Conservation (phyloP, 92 coral and sea anemone genomes). For the Pocillopora meandrina region DNA sequence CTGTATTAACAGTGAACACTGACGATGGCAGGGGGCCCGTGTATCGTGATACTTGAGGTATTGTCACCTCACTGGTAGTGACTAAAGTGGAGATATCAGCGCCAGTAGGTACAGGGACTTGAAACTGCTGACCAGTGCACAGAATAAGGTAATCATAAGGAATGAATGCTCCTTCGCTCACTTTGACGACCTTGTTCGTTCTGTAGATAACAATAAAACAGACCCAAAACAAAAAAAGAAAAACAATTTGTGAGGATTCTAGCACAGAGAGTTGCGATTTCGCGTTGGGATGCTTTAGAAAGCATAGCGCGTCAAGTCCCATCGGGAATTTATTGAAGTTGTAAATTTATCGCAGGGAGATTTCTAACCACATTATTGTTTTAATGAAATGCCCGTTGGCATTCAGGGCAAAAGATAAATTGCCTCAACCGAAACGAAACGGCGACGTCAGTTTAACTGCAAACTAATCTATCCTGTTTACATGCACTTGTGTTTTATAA, state of each 20-base stretch:
- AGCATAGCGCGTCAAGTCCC: too few species aligned
- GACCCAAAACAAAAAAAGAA: neutral
- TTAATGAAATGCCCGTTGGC: too few species aligned
- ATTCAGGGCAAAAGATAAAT: too few species aligned
- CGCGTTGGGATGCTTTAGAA: too few species aligned
- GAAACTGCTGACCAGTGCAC: constrained; percentile 95
- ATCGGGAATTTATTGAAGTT: too few species aligned
- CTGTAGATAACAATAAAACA: constrained; percentile 31
- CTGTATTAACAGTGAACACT: constrained; percentile 83
- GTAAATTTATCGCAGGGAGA: too few species aligned
- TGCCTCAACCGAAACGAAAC: too few species aligned
- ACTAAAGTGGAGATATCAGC: constrained; percentile 94
- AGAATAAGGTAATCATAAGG: constrained; percentile 94
- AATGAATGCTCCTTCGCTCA: constrained; percentile 75
- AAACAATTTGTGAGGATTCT: neutral
- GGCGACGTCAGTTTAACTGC: too few species aligned
- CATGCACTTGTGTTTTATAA: too few species aligned
- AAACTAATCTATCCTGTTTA: too few species aligned
- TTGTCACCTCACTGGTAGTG: constrained; percentile 93
- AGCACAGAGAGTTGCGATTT: too few species aligned
- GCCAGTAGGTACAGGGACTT: constrained; percentile 88
- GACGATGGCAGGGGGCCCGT: constrained; percentile 74
- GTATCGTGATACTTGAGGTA: constrained; percentile 65
- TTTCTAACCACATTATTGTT: too few species aligned
- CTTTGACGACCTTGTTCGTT: constrained; percentile 72